A percentile compares a stretch with the other conserved stretches of the same genome.
These are phyloP conservation scores for Oeneis ivallda DNA, from an alignment of 2,888 invertebrate species.

Conservation along the genomic window DNA sequence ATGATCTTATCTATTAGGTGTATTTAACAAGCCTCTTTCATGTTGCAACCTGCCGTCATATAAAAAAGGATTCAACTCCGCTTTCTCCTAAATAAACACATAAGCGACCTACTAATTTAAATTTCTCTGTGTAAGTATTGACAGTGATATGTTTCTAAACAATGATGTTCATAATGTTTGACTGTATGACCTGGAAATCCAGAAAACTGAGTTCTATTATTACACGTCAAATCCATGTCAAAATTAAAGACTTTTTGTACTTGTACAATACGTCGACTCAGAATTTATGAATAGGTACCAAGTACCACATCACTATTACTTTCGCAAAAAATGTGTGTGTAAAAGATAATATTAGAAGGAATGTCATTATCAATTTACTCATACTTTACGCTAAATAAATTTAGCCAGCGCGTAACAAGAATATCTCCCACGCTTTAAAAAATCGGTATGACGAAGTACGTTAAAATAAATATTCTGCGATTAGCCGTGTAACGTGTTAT, in stretches of 20 bases:
- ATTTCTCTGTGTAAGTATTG: slow-evolving; percentile 58
- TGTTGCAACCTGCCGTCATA: slow-evolving; percentile 48
- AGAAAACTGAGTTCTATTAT: slow-evolving; percentile 48
- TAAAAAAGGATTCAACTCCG: slow-evolving; percentile 45
- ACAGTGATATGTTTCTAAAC: slow-evolving; percentile 52
- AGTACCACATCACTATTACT: neutral
- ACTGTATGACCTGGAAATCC: slow-evolving; percentile 60
- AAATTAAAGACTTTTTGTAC: slow-evolving; percentile 40
- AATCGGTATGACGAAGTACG: slow-evolving; percentile 16
- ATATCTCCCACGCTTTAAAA: slow-evolving; percentile 17
- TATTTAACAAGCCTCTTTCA: slow-evolving; percentile 6
- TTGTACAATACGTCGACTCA: slow-evolving; percentile 15
- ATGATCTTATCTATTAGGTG: slow-evolving; percentile 5
- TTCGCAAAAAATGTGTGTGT: neutral
- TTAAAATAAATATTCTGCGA: slow-evolving; percentile 27
- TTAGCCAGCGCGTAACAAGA: slow-evolving; percentile 11
- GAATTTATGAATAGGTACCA: slow-evolving; percentile 15
- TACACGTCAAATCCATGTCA: slow-evolving; percentile 41
- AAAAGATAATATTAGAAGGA: slow-evolving; percentile 1
- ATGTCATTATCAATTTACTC: slow-evolving; percentile 4
- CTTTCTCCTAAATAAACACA: slow-evolving; percentile 60
- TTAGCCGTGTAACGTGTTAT: slow-evolving; percentile 24
- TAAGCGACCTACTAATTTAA: slow-evolving; percentile 58
- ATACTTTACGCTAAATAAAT: slow-evolving; percentile 6
- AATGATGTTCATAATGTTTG: slow-evolving; percentile 51